phyloP scores from a whole-genome alignment of 1,140 invertebrate species.

The Zaprionus inermis region DNA sequence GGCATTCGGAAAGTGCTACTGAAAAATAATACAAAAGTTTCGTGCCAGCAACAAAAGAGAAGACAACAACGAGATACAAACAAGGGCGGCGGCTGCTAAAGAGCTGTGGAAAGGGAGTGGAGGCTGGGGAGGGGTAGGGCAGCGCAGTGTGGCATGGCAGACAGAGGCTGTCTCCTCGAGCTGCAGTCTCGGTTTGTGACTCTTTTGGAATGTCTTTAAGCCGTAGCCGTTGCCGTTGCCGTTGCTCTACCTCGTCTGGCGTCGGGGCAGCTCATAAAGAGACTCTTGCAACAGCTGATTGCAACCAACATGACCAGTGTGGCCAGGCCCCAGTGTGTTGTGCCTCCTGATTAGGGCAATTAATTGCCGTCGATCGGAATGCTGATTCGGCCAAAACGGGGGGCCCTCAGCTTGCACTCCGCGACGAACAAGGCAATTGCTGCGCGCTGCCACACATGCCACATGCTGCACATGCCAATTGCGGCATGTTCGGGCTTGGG shows the following conservation, averaged over 20 bases:
- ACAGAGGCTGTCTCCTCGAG: background rate
- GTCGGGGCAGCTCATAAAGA: slow-evolving; percentile 47
- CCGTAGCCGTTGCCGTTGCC: slow-evolving; percentile 1
- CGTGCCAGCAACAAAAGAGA: slow-evolving; percentile 65
- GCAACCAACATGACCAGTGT: slow-evolving; percentile 37
- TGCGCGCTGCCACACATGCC: slow-evolving; percentile 38
- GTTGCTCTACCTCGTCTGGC: slow-evolving; percentile 3
- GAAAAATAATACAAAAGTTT: slow-evolving; percentile 79
- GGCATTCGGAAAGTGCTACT: slow-evolving; percentile 81
- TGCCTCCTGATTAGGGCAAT: slow-evolving; percentile 69
- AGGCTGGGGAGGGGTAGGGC: background rate
- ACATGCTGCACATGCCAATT: slow-evolving; percentile 44
- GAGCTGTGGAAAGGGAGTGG: slow-evolving; percentile 5
- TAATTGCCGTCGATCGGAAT: slow-evolving; percentile 63
- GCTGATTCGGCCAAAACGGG: slow-evolving; percentile 14
- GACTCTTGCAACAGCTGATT: slow-evolving; percentile 73
- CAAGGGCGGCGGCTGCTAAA: background rate
- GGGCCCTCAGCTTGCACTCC: background rate
- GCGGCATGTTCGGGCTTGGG: slow-evolving; percentile 12
- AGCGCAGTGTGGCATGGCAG: background rate
- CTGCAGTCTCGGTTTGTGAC: background rate
- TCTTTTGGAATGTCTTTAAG: slow-evolving; percentile 49
- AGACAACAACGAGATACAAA: slow-evolving; percentile 19
- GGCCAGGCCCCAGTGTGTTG: too few species aligned
- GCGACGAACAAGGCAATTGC: slow-evolving; percentile 13